Evolutionary conservation across 2,888 invertebrate species (phyloP), one percentile per base, ranked within the genome.

Genomic region (Coleophora flavipennella): DNA sequence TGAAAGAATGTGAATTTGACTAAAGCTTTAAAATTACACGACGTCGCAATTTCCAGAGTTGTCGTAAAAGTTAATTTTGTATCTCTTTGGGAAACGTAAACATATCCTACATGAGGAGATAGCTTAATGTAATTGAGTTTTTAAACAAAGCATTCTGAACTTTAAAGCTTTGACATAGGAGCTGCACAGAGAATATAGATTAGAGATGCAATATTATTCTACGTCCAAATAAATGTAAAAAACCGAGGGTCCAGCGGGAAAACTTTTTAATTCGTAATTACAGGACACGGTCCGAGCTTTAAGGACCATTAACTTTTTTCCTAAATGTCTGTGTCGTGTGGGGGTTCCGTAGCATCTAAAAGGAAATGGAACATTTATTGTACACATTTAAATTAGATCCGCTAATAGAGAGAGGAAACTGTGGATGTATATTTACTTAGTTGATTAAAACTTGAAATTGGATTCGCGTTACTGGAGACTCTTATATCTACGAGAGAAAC

Each of bases 201-300:
- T 38, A 27, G 38, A 57, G 73, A 69, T 63, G 75, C 68, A 74
- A 76, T 73, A 77, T 80, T 79, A 83, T 81, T 79, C 77, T 70
- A 55, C 75, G 67, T 72, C 61, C 77, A 67, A 78, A 81, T 79
- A 79, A 79, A 81, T 72, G 80, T 71, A 75, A 26, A 81, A 84
- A 83, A 84, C 79, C 59, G 59, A 67, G 73, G 73, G 74, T 72
- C 74, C 73, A 58, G 58, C 63, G 66, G 76, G 70, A 75, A 67
- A 81, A 83, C 66, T 83, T 84, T 84, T 83, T 81, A 84, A 84
- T 84, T 81, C 61, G 81, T 84, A 83, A 83, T 84, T 84, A 83
- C 76, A 84, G 81, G 79, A 77, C 79, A 75, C 61, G 63, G 81
- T 71, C 78, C 80, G 67, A 70, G 78, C 80, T 81, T 76, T 75